Evolutionary conservation across 2,113 vertebrate species (phyloP).

Genomic region (Channa argus): DNA sequence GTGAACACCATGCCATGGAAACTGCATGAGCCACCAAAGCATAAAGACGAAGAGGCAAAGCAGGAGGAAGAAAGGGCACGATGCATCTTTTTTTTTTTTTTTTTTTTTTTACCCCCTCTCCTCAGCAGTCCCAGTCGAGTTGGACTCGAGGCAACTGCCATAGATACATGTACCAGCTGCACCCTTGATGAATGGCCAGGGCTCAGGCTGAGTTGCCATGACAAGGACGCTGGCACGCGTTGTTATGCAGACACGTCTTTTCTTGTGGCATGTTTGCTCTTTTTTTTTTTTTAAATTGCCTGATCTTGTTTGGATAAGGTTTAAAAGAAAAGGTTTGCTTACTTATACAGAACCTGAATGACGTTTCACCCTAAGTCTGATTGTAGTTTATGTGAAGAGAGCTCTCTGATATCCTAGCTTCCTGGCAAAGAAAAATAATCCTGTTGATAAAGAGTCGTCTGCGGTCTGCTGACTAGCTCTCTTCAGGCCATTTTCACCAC

Average conservation of each 20-base stretch:
- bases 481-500: too few species aligned
- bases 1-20: slow-evolving; percentile 21
- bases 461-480: too few species aligned
- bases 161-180: slow-evolving; percentile 67
- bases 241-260: slow-evolving; percentile 49
- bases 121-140: slow-evolving; percentile 41
- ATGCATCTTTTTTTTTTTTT: not conserved
- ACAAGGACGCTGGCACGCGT: slow-evolving; percentile 50
- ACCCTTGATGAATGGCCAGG: slow-evolving; percentile 51
- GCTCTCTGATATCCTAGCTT: not conserved
- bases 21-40: slow-evolving; percentile 11
- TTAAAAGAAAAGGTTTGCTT: slow-evolving; percentile 9
- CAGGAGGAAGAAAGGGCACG: not conserved
- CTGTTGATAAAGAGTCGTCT: too few species aligned
- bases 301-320: slow-evolving; percentile 19
- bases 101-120: not conserved
- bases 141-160: slow-evolving; percentile 35
- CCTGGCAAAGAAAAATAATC: not conserved
- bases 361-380: not conserved
- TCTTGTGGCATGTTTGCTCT: slow-evolving; percentile 56
- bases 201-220: slow-evolving; percentile 69
- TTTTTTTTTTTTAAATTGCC: slow-evolving; percentile 59
- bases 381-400: not conserved
- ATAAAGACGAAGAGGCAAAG: slow-evolving; percentile 15
- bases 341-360: not conserved